phyloP scores from a whole-genome alignment of 2,797 vertebrate species.

The Fundulus diaphanus region DNA sequence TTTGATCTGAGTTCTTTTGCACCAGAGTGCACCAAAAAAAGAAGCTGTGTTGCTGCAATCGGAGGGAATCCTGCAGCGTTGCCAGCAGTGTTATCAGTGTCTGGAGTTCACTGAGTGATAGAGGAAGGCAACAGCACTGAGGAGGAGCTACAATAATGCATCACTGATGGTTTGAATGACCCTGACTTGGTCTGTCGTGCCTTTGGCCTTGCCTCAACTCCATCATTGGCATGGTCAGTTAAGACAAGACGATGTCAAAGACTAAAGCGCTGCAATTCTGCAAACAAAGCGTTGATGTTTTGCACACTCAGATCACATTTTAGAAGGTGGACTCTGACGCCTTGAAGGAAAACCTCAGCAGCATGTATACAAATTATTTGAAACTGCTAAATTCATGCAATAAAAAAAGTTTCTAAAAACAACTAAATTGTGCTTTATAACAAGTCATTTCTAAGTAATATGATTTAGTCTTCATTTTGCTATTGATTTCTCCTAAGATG shows the following conservation, averaged over 20 bases:
- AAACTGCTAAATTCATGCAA: neutral
- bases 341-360: slow-evolving; percentile 8
- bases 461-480: neutral
- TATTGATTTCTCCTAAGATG: neutral
- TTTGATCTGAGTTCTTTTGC: slow-evolving; percentile 32
- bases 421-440: neutral
- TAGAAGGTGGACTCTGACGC: slow-evolving; percentile 19
- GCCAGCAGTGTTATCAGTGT: slow-evolving; percentile 55
- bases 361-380: neutral
- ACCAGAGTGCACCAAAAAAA: slow-evolving; percentile 17
- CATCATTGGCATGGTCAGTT: slow-evolving; percentile 63
- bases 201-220: slow-evolving; percentile 62
- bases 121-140: slow-evolving; percentile 39
- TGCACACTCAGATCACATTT: slow-evolving; percentile 41
- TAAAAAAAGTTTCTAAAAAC: neutral
- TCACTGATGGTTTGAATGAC: slow-evolving; percentile 67
- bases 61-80: slow-evolving; percentile 36
- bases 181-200: slow-evolving; percentile 66
- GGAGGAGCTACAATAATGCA: slow-evolving; percentile 47
- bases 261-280: slow-evolving; percentile 56
- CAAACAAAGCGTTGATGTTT: slow-evolving; percentile 50
- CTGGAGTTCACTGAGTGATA: slow-evolving; percentile 59
- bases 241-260: slow-evolving; percentile 74
- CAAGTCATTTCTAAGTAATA: neutral
- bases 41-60: slow-evolving; percentile 31